phyloP scores from a whole-genome alignment of 2,113 vertebrate genomes.

The Centrocercus urophasianus region DNA sequence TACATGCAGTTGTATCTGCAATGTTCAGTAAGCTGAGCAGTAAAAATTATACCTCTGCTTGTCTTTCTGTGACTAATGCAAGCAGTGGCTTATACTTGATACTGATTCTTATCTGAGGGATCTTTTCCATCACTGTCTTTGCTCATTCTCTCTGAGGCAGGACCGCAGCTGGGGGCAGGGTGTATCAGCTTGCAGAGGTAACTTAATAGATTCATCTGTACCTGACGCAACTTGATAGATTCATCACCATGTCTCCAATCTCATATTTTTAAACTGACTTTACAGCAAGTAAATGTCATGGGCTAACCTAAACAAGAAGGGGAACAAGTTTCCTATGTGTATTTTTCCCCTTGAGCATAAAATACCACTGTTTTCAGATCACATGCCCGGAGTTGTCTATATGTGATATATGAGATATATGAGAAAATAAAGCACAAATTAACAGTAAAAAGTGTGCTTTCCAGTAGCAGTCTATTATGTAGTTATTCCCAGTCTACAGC shows the following conservation, averaged over 20 bases:
- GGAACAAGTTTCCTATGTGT: background rate
- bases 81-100: background rate
- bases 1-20: background rate
- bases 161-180: background rate
- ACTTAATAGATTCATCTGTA: background rate
- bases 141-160: background rate
- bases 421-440: background rate
- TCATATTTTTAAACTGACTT: background rate
- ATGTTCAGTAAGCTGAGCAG: background rate
- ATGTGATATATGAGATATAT: rapidly evolving
- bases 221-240: background rate
- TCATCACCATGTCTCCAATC: background rate
- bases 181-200: rapidly evolving
- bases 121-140: background rate
- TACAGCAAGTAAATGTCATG: background rate
- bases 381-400: rapidly evolving
- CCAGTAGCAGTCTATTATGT: background rate
- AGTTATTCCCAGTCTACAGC: rapidly evolving
- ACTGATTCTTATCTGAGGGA: background rate
- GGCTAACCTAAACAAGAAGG: background rate
- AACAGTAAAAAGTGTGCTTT: rapidly evolving
- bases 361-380: background rate
- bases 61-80: constrained; percentile 22
- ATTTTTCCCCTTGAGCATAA: background rate
- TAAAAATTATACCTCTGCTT: constrained; percentile 17